Evolutionary conservation across 2,797 vertebrate species (phyloP), one percentile per base, ranked within the genome.

Genomic region (Anguilla obscura): DNA sequence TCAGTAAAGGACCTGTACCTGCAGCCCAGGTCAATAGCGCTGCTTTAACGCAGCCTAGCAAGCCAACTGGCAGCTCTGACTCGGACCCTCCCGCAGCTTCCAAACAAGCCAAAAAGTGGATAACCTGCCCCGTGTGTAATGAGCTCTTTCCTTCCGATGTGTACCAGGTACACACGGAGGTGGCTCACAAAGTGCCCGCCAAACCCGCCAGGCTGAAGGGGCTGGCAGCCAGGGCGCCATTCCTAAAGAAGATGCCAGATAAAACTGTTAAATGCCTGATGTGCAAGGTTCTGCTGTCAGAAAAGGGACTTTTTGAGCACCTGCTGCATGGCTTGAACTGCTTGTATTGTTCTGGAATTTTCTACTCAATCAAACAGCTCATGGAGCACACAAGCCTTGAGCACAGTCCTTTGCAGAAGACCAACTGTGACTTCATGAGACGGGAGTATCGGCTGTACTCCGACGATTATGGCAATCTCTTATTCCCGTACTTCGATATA

Each of bases 121-220:
- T 98, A 87, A 99, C 98, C 0, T 99, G 99, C 88, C 98, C 97
- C 0, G 96, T 98, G 86, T 99, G 99, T 93, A 98, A 98, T 0
- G 98, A 99, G 90, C 97, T 99, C 27, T 99, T 99, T 89, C 99
- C 99, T 0, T 98, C 98, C 6, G 98, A 97, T 0, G 97, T 99
- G 56, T 99, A 98, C 1, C 96, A 99, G 91, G 96, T 98, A 63
- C 99, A 99, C 86, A 97, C 97, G 91, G 97, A 98, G 60, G 96
- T 98, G 2, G 97, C 97, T 10, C 98, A 99, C 91, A 97, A 97
- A 87, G 95, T 96, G 30, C 95, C 97, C 0, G 93, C 97, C 63
- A 89, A 90, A 1, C 24, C 92, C 1, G 88, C 91, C 40, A 95
- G 93, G 87, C 89, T 93, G 3, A 95, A 95, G 89, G 96, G 96